Evolutionary conservation across 2,888 invertebrate genomes (phyloP).

Genomic region (Nomada ferruginata): DNA sequence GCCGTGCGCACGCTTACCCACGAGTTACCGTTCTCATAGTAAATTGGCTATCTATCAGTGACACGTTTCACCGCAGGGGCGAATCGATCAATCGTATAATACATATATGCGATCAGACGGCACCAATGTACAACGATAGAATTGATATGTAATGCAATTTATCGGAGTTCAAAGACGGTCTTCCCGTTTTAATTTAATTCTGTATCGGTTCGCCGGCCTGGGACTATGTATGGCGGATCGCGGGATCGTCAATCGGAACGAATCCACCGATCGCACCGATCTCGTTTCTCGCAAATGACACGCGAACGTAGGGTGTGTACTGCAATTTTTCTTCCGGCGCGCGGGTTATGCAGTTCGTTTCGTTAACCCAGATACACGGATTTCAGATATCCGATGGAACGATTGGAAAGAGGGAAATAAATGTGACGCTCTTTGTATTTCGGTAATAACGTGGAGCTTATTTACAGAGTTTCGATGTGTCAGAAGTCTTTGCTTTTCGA

Average conservation of each 20-base stretch:
- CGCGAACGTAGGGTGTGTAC: slow-evolving; percentile 53
- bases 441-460: too few species aligned
- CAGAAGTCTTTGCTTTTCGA: too few species aligned
- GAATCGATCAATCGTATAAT: slow-evolving; percentile 51
- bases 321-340: slow-evolving; percentile 37
- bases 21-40: slow-evolving; percentile 38
- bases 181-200: slow-evolving; percentile 52
- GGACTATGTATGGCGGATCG: slow-evolving; percentile 6
- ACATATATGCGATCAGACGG: slow-evolving; percentile 54
- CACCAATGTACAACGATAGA: neutral
- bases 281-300: slow-evolving; percentile 40
- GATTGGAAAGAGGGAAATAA: too few species aligned
- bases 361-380: neutral
- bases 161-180: slow-evolving; percentile 32
- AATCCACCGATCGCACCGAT: slow-evolving; percentile 40
- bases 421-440: too few species aligned
- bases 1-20: neutral
- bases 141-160: slow-evolving; percentile 36
- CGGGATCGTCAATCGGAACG: slow-evolving; percentile 38
- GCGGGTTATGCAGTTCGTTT: neutral
- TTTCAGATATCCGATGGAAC: too few species aligned
- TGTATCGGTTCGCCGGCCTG: slow-evolving; percentile 8
- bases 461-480: too few species aligned
- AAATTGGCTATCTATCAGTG: slow-evolving; percentile 61
- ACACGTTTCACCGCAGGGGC: slow-evolving; percentile 32